phyloP scores from a whole-genome alignment of 2,888 invertebrate species.

The Nomada fucata region DNA sequence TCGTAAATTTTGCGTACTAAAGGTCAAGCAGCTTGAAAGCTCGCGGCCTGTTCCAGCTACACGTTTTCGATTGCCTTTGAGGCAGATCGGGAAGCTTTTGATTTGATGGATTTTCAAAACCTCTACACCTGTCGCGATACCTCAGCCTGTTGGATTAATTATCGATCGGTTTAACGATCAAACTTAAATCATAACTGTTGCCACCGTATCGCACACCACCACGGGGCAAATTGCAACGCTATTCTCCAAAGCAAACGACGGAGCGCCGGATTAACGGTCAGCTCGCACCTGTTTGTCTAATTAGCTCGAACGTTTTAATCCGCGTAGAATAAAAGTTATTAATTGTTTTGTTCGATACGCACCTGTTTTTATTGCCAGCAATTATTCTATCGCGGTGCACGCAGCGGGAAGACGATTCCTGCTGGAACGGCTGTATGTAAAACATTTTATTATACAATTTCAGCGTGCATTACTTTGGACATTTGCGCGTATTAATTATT shows the following conservation, averaged over 20 bases:
- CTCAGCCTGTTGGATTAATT: conserved; percentile 30
- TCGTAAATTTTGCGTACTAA: conserved; percentile 36
- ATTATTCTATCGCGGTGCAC: too few relatives aligned
- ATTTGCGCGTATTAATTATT: too few relatives aligned
- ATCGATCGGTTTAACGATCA: conserved; percentile 17
- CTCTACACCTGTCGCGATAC: not conserved
- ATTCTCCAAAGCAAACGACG: conserved; percentile 13
- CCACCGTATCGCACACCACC: not conserved
- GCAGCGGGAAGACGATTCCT: too few relatives aligned
- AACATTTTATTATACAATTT: too few relatives aligned
- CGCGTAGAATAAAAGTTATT: too few relatives aligned
- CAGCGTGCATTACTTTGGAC: too few relatives aligned
- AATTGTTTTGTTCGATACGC: too few relatives aligned
- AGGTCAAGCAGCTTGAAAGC: conserved; percentile 12
- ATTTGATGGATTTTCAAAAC: conserved; percentile 33
- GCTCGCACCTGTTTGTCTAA: not conserved
- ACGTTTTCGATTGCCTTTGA: conserved; percentile 34
- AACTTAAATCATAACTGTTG: not conserved
- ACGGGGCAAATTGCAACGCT: conserved; percentile 11
- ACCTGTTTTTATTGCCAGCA: too few relatives aligned
- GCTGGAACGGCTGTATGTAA: too few relatives aligned
- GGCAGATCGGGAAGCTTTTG: conserved; percentile 8
- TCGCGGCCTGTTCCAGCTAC: not conserved
- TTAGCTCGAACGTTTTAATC: too few relatives aligned
- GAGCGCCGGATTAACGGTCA: conserved; percentile 10